Evolutionary conservation across 1,140 invertebrate species (phyloP).

Genomic region (Drosophila santomea): DNA sequence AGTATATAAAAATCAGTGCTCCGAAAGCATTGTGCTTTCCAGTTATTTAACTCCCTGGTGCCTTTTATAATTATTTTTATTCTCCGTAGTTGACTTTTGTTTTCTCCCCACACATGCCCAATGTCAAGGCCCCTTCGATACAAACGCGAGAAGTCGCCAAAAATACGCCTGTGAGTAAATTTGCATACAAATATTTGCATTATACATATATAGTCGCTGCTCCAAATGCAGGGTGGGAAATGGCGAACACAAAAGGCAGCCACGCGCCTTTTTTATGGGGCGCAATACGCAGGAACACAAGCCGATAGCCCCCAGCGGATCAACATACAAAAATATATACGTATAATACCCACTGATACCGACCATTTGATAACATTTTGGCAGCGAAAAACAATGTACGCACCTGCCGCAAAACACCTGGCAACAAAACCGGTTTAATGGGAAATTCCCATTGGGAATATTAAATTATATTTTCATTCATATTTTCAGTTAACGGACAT

Average conservation of each 20-base stretch:
- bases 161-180: conserved; percentile 31
- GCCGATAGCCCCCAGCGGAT: conserved; percentile 36
- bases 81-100: conserved; percentile 16
- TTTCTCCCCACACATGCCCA: conserved; percentile 51
- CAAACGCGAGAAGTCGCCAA: conserved; percentile 26
- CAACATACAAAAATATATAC: conserved; percentile 14
- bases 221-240: conserved; percentile 14
- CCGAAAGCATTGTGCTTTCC: too few relatives aligned
- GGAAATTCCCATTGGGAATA: too few relatives aligned
- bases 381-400: conserved; percentile 26
- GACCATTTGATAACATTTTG: conserved; percentile 29
- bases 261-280: conserved; percentile 26
- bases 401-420: conserved; percentile 25
- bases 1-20: neutral
- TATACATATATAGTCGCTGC: conserved; percentile 11
- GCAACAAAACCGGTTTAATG: conserved; percentile 12
- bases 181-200: conserved; percentile 47
- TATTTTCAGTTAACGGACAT: neutral
- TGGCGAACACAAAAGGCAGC: conserved; percentile 7
- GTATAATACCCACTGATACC: conserved; percentile 34
- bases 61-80: conserved; percentile 29
- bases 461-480: conserved; percentile 1
- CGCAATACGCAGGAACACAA: conserved; percentile 2
- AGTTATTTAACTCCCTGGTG: conserved; percentile 10
- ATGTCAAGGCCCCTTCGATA: conserved; percentile 57